Base-by-base conservation (phyloP, 2,113 vertebrate species). In the Amphiprion percula region DNA sequence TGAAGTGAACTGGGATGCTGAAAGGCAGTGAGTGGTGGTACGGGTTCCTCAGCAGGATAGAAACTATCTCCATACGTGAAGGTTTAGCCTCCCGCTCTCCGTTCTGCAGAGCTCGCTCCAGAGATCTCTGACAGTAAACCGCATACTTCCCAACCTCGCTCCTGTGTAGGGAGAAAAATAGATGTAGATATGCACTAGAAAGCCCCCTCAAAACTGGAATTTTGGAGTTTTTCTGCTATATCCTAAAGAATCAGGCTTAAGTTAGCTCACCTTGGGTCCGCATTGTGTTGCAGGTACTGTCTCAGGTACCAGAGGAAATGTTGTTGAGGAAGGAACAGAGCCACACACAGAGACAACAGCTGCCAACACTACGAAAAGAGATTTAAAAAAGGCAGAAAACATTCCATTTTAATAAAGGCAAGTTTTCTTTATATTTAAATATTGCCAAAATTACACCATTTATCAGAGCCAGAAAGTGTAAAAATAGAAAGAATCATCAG, bases 1-100 rank as follows among this genome's bases (percentile, higher is more conserved):
- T 96, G 72, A 97, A 97, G 91, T 97, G 97, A 39, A 97, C 96
- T 0, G 97, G 97, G 89, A 97, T 97, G 91, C 97, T 97, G 91
- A 97, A 97, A 4, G 97, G 97, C 60, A 97, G 91, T 0, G 97
- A 97, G 68, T 97, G 97, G 86, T 97, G 97, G 87, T 96, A 97
- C 4, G 97, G 97, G 91, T 97, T 97, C 70, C 97, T 95, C 88
- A 97, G 93, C 76, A 97, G 90, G 92, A 97, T 97, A 80, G 96
- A 97, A 56, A 97, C 93, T 5, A 97, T 95, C 92, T 97, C 97
- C 96, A 97, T 97, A 0, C 97, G 94, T 1, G 97, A 97, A 2
- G 97, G 97, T 84, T 93, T 96, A 80, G 97, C 96, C 83, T 96
- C 96, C 17, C 97, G 88, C 81, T 97, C 97, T 0, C 97, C 96